A percentile compares a stretch with the other conserved stretches of the same genome.
Conservation (phyloP, 92 coral and sea anemone genomes). For the Virgularia gustaviana region DNA sequence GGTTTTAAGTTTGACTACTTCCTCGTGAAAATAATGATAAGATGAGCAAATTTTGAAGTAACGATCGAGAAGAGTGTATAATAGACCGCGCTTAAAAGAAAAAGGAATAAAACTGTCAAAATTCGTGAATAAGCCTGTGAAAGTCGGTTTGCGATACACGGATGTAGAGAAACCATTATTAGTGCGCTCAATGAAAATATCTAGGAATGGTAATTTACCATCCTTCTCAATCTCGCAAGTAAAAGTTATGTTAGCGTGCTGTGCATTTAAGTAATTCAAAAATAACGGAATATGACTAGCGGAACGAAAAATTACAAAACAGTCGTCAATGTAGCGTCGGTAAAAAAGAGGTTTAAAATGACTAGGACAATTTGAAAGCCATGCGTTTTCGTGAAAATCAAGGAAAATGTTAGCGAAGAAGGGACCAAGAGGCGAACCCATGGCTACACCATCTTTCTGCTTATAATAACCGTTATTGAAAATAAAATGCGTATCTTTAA, state of each 20-base stretch:
- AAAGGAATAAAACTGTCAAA: neutral
- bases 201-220: neutral
- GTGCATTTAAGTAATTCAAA: neutral
- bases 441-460: conserved; percentile 21
- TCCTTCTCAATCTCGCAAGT: neutral
- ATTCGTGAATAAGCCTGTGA: neutral
- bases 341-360: conserved; percentile 1
- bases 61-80: neutral
- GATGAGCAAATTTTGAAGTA: too few species aligned
- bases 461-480: neutral
- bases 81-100: neutral
- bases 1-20: too few species aligned
- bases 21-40: too few species aligned
- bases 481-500: conserved; percentile 3
- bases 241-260: conserved; percentile 5
- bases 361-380: conserved; percentile 6
- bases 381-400: neutral
- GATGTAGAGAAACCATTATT: neutral
- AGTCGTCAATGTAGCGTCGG: conserved; percentile 6
- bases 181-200: neutral
- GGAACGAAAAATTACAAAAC: conserved; percentile 7
- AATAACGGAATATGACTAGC: neutral
- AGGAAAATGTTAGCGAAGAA: neutral
- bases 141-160: conserved; percentile 1
- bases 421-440: conserved; percentile 13